phyloP scores from a whole-genome alignment of 2,888 invertebrate species.

The Aspidiotus rigidus region DNA sequence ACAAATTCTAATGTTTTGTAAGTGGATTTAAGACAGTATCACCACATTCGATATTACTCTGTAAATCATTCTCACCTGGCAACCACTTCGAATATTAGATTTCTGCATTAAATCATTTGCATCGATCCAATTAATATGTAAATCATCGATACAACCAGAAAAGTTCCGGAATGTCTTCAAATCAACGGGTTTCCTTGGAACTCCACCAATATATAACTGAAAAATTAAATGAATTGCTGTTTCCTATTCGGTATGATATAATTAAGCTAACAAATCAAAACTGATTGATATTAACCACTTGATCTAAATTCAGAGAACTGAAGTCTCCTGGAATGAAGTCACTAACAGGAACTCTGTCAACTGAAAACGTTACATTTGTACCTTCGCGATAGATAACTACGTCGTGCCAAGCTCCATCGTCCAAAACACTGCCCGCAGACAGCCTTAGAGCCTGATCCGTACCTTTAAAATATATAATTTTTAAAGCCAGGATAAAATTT shows the following conservation, averaged over 20 bases:
- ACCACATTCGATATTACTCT: too few species aligned
- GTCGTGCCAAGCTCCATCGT: constrained; percentile 97
- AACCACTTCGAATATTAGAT: constrained; percentile 41
- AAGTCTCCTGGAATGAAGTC: constrained; percentile 84
- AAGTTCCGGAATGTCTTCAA: constrained; percentile 82
- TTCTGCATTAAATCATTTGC: constrained; percentile 68
- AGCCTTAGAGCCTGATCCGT: constrained; percentile 42
- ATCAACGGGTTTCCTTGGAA: constrained; percentile 82
- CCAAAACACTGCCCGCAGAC: constrained; percentile 85
- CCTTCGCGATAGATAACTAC: constrained; percentile 77
- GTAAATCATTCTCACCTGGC: too few species aligned
- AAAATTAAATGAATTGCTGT: constrained; percentile 24
- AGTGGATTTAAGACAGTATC: too few species aligned
- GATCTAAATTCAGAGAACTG: constrained; percentile 77
- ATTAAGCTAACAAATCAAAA: too few species aligned
- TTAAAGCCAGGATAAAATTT: too few species aligned
- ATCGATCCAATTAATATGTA: constrained; percentile 82
- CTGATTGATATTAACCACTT: constrained; percentile 55
- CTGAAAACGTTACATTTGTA: constrained; percentile 77
- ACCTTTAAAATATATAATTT: too few species aligned
- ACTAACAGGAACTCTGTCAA: constrained; percentile 83
- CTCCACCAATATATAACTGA: constrained; percentile 85
- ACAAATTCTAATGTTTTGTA: too few species aligned
- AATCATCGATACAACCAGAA: constrained; percentile 90
- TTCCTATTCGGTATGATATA: too few species aligned